phyloP scores from a whole-genome alignment of 2,888 invertebrate species.

The Lordiphosa andalusiaca region DNA sequence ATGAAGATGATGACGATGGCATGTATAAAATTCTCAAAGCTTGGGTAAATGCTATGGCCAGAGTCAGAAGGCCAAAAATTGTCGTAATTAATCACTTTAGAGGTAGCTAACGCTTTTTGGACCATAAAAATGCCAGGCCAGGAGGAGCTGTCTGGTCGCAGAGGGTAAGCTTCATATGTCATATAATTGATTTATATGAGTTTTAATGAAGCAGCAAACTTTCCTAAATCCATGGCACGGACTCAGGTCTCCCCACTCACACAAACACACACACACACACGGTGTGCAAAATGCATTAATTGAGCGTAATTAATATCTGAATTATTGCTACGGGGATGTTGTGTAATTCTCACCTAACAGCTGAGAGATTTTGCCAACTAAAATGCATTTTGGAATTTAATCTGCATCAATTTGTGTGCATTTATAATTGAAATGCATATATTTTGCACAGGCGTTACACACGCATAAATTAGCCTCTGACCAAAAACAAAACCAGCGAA shows the following conservation, averaged over 20 bases:
- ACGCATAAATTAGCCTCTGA: constrained; percentile 34
- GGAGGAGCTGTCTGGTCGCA: constrained; percentile 22
- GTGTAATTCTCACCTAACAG: constrained; percentile 14
- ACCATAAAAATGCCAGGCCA: neutral
- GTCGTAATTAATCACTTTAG: constrained; percentile 52
- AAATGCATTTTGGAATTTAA: constrained; percentile 5
- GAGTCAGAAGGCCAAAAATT: constrained; percentile 22
- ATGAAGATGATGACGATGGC: no score
- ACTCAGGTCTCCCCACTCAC: no score
- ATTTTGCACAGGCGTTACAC: neutral
- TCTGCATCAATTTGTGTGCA: constrained; percentile 3
- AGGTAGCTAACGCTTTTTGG: constrained; percentile 10
- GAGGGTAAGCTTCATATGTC: constrained; percentile 38
- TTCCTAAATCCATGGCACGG: constrained; percentile 1
- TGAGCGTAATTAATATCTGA: constrained; percentile 49
- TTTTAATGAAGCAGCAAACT: constrained; percentile 48
- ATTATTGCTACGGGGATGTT: constrained; percentile 21
- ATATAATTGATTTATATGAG: constrained; percentile 60
- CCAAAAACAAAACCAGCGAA: constrained; percentile 22
- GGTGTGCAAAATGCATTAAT: constrained; percentile 42
- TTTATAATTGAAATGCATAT: no score
- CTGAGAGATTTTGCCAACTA: neutral
- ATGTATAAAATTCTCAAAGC: constrained; percentile 4
- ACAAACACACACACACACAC: neutral
- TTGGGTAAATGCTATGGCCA: constrained; percentile 2